Evolutionary conservation across 1,140 invertebrate genomes (phyloP).

Genomic region (Sminthurinus signatus): DNA sequence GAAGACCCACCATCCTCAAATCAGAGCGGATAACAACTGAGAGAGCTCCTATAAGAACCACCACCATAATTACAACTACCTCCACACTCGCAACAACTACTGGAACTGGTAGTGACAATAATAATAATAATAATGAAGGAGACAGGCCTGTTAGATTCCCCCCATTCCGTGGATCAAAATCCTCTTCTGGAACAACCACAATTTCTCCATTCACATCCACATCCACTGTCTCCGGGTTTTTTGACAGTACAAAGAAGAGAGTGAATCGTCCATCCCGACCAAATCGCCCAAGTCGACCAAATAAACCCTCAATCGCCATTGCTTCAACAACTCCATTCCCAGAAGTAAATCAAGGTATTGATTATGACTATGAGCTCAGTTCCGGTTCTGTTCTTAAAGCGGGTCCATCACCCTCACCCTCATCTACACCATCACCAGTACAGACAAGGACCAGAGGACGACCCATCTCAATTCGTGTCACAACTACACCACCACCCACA

Average conservation of each 20-base stretch:
- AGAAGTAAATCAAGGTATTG: conserved; percentile 1
- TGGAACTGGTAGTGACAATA: background rate
- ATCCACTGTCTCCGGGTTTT: background rate
- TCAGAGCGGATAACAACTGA: too few species aligned
- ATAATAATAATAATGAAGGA: background rate
- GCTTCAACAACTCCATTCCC: background rate
- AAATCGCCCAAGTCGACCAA: background rate
- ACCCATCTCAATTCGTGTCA: background rate
- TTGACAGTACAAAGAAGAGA: background rate
- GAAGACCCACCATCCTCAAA: too few species aligned
- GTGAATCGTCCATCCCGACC: background rate
- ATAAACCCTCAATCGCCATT: background rate
- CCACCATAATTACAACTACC: background rate
- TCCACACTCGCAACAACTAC: background rate
- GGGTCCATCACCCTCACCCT: background rate
- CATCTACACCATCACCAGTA: background rate
- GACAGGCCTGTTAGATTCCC: background rate
- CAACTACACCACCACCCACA: background rate
- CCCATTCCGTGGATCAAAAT: conserved; percentile 11
- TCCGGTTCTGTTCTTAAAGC: too few species aligned
- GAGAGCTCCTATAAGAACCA: too few species aligned
- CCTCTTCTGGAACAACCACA: too few species aligned
- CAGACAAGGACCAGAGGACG: background rate
- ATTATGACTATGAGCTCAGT: conserved; percentile 11
- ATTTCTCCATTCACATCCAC: conserved; percentile 1